Percentiles rank a stretch among this genome's conserved stretches.
Conservation (phyloP, 1,140 invertebrate species). For the Drosophila tropicalis region DNA sequence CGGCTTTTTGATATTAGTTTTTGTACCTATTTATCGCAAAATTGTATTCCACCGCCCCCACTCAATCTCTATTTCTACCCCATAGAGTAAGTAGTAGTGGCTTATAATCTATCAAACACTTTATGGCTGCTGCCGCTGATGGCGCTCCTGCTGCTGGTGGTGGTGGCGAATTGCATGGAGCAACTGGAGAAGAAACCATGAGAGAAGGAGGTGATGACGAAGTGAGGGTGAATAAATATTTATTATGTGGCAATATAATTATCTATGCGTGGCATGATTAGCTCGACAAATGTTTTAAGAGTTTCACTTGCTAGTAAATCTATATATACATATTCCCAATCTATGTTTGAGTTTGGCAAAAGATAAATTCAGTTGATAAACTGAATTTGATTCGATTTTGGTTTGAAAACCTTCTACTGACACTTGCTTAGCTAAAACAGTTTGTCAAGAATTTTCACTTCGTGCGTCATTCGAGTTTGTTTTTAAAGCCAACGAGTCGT, state of each 20-base stretch:
- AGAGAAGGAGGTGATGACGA: neutral
- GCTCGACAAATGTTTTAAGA: conserved; percentile 33
- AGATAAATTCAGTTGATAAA: neutral
- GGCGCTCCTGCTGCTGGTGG: conserved; percentile 7
- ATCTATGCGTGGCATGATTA: conserved; percentile 49
- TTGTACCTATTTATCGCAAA: conserved; percentile 61
- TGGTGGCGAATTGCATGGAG: neutral
- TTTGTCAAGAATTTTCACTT: too few relatives aligned
- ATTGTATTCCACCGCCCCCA: neutral
- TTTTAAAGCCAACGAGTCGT: too few relatives aligned
- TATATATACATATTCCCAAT: neutral
- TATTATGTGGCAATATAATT: conserved; percentile 47
- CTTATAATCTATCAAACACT: conserved; percentile 64
- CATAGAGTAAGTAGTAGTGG: conserved; percentile 16
- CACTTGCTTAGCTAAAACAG: too few relatives aligned
- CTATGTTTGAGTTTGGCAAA: neutral
- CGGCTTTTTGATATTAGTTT: conserved; percentile 57
- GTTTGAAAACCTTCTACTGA: too few relatives aligned
- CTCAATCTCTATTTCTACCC: neutral
- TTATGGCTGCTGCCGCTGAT: conserved; percentile 46
- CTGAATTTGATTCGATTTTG: too few relatives aligned
- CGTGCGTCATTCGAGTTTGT: too few relatives aligned
- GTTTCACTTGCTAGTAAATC: conserved; percentile 25
- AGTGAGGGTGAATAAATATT: neutral
- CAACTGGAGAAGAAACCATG: neutral